These are phyloP conservation scores for Lycaena phlaeas DNA, from an alignment of 2,888 invertebrate genomes.

Conservation along the genomic window DNA sequence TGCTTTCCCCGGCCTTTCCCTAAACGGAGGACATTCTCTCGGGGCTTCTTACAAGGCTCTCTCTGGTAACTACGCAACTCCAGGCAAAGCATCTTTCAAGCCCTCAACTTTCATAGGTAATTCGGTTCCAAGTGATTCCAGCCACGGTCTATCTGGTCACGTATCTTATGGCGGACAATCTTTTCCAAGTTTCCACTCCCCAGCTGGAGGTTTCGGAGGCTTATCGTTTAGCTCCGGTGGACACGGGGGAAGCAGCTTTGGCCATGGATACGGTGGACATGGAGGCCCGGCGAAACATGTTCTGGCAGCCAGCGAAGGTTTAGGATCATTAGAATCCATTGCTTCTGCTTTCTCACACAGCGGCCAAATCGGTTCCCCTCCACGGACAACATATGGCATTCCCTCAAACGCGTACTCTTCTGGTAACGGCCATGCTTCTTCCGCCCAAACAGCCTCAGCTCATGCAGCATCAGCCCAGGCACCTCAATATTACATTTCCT, in stretches of 20 bases:
- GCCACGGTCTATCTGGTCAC: conserved; percentile 37
- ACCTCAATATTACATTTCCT: conserved; percentile 45
- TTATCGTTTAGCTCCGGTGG: conserved; percentile 33
- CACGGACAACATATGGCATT: conserved; percentile 43
- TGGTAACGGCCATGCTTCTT: conserved; percentile 39
- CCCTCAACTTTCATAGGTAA: conserved; percentile 61
- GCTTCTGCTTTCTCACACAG: conserved; percentile 39
- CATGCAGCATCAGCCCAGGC: conserved; percentile 46
- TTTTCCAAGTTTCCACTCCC: conserved; percentile 27
- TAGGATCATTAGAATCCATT: conserved; percentile 38
- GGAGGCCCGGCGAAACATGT: conserved; percentile 42
- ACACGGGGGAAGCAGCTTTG: conserved; percentile 35
- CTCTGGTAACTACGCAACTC: conserved; percentile 34
- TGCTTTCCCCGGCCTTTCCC: conserved; percentile 26
- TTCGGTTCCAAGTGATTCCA: conserved; percentile 43
- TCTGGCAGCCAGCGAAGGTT: conserved; percentile 28
- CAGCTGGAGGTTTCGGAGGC: conserved; percentile 24
- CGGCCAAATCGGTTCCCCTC: conserved; percentile 44
- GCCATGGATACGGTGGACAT: conserved; percentile 37
- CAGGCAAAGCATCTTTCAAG: conserved; percentile 52
- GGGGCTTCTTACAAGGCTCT: conserved; percentile 41
- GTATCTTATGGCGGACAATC: conserved; percentile 37
- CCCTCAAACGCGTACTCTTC: conserved; percentile 39
- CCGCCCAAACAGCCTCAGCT: conserved; percentile 44
- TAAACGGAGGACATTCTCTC: conserved; percentile 26